phyloP scores from a whole-genome alignment of 1,140 invertebrate species.

The Galendromus occidentalis region DNA sequence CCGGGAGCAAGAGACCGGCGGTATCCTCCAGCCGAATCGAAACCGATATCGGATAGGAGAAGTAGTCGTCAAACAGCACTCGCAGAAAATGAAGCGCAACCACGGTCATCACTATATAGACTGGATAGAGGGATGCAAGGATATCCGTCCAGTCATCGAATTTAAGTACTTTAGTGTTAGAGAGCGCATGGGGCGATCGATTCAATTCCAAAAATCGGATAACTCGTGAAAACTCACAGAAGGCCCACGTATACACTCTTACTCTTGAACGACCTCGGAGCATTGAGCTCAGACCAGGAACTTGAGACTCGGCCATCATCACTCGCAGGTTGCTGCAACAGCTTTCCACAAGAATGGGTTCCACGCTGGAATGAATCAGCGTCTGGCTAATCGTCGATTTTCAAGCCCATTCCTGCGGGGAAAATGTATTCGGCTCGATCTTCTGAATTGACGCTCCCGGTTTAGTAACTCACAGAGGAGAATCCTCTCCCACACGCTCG shows the following conservation, averaged over 20 bases:
- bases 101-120: not conserved
- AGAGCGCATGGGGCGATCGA: too few species aligned
- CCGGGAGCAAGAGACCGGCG: slow-evolving; percentile 24
- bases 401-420: too few species aligned
- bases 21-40: slow-evolving; percentile 18
- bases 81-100: slow-evolving; percentile 6
- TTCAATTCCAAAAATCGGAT: not conserved
- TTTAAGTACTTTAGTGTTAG: too few species aligned
- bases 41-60: slow-evolving; percentile 18
- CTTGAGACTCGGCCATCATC: slow-evolving; percentile 6
- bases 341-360: not conserved
- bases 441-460: too few species aligned
- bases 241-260: not conserved
- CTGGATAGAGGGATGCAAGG: too few species aligned
- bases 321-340: not conserved
- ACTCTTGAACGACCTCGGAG: not conserved
- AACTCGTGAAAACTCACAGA: not conserved
- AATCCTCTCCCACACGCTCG: too few species aligned
- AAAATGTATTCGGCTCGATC: too few species aligned
- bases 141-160: not conserved
- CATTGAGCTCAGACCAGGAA: slow-evolving; percentile 5
- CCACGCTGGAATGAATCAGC: not conserved
- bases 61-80: slow-evolving; percentile 16
- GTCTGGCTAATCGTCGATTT: too few species aligned
- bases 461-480: too few species aligned